phyloP scores from a whole-genome alignment of 2,888 invertebrate genomes.

The Cepaea hortensis region DNA sequence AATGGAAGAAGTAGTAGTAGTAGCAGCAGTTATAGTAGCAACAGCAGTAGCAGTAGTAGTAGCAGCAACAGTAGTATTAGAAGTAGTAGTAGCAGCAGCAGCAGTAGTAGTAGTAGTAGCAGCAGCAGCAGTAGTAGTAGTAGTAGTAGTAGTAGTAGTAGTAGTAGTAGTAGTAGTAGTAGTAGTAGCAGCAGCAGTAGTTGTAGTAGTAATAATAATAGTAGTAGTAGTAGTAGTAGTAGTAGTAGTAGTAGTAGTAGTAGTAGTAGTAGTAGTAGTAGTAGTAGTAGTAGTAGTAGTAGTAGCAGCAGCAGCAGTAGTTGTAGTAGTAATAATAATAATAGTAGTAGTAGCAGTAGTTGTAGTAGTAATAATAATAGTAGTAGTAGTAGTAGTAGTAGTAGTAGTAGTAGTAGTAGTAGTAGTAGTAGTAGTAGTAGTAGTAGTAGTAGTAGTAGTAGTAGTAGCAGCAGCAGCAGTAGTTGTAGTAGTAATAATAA shows the following conservation, averaged over 20 bases:
- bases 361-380: slow-evolving; percentile 12
- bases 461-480: neutral
- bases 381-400: neutral
- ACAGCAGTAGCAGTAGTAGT: neutral
- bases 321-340: slow-evolving; percentile 13
- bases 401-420: too few relatives aligned
- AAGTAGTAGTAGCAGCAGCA: slow-evolving; percentile 24
- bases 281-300: neutral
- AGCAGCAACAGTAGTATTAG: neutral
- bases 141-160: neutral
- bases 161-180: neutral
- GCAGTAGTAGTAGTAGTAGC: neutral
- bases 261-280: neutral
- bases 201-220: neutral
- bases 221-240: neutral
- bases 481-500: neutral
- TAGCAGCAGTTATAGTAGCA: neutral
- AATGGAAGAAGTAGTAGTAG: neutral
- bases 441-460: too few relatives aligned
- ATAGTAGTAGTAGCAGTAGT: slow-evolving; percentile 34
- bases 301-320: slow-evolving; percentile 12
- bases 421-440: neutral
- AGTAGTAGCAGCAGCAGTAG: neutral
- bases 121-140: neutral
- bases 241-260: neutral